These are phyloP conservation scores for Lepus europaeus DNA, from an alignment of 2,113 vertebrate genomes.

Conservation along the genomic window DNA sequence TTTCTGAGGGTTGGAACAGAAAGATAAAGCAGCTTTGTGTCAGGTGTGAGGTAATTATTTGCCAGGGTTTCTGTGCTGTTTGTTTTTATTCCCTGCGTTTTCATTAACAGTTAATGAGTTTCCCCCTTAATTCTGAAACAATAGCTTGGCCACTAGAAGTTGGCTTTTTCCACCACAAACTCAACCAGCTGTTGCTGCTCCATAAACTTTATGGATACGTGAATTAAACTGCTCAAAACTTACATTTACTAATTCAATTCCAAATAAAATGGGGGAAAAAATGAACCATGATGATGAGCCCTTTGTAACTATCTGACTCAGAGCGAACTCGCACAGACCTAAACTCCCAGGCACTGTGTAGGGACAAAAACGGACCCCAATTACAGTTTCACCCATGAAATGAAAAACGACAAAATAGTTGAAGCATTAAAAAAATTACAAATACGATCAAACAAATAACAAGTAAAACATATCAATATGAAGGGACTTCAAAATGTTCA, in stretches of 20 bases:
- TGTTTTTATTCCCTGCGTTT: slow-evolving; percentile 88
- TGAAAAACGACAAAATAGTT: neutral
- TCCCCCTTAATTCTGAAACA: slow-evolving; percentile 83
- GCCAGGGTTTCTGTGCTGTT: slow-evolving; percentile 84
- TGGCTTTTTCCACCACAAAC: slow-evolving; percentile 78
- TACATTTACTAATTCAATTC: slow-evolving; percentile 77
- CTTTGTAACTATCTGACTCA: slow-evolving; percentile 68
- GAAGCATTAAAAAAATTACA: neutral
- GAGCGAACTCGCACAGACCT: slow-evolving; percentile 20
- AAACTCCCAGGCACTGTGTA: slow-evolving; percentile 50
- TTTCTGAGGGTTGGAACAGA: slow-evolving; percentile 77
- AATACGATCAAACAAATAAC: neutral
- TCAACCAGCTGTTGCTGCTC: slow-evolving; percentile 87
- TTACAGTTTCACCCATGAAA: slow-evolving; percentile 41
- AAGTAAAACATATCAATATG: neutral
- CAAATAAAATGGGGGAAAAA: slow-evolving; percentile 63
- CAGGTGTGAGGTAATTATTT: slow-evolving; percentile 86
- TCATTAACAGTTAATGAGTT: slow-evolving; percentile 89
- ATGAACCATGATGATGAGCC: slow-evolving; percentile 60
- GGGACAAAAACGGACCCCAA: neutral
- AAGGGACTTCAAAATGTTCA: no score
- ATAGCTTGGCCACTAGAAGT: slow-evolving; percentile 85
- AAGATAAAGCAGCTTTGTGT: slow-evolving; percentile 80
- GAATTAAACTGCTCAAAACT: slow-evolving; percentile 83
- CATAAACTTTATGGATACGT: slow-evolving; percentile 89